phyloP scores from a whole-genome alignment of 2,113 vertebrate species.

The Canis aureus region DNA sequence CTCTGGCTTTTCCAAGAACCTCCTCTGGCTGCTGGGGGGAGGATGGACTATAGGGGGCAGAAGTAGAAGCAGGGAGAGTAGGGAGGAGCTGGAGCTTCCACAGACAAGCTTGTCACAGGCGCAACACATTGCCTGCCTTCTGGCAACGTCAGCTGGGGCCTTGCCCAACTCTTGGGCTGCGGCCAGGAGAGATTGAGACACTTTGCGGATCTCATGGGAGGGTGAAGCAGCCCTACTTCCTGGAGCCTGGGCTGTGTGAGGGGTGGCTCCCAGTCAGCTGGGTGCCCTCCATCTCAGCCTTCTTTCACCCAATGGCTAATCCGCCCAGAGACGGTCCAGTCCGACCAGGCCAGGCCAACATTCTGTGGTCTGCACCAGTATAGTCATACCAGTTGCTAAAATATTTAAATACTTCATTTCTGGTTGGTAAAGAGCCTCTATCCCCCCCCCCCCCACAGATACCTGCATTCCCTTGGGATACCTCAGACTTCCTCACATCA shows the following conservation, averaged over 20 bases:
- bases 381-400: background rate
- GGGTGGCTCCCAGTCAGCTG: background rate
- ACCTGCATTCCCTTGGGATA: background rate
- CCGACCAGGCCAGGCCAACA: background rate
- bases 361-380: background rate
- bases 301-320: background rate
- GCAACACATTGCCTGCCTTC: background rate
- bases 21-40: background rate
- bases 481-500: background rate
- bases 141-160: background rate
- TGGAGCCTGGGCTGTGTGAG: background rate
- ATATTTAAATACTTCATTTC: background rate
- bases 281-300: background rate
- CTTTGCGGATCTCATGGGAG: background rate
- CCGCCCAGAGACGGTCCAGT: background rate
- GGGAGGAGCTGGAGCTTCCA: background rate
- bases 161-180: background rate
- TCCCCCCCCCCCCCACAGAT: background rate
- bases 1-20: conserved; percentile 15
- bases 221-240: background rate
- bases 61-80: background rate
- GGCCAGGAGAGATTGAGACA: background rate
- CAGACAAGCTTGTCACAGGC: background rate
- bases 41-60: background rate
- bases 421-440: background rate